Evolutionary conservation across 2,888 invertebrate species (phyloP).

Genomic region (Torymus texanus): DNA sequence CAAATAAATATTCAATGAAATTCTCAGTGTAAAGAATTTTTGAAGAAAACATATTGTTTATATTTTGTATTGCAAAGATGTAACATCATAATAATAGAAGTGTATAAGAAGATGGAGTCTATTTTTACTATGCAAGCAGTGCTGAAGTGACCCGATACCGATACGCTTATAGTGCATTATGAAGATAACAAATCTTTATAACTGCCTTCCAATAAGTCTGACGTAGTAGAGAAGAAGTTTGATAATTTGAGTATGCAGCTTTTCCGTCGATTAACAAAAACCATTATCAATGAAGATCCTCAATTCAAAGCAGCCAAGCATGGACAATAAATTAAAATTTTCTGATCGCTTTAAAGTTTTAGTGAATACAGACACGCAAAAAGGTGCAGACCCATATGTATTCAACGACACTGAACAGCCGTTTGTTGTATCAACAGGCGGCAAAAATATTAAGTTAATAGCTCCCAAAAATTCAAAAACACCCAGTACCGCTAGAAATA

Average conservation of each 20-base stretch:
- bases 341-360: conserved; percentile 75
- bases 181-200: conserved; percentile 17
- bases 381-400: conserved; percentile 76
- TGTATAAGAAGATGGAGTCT: conserved; percentile 3
- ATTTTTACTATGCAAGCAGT: conserved; percentile 25
- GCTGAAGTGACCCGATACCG: conserved; percentile 12
- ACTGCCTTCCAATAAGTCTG: conserved; percentile 44
- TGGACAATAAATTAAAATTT: conserved; percentile 76
- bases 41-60: conserved; percentile 12
- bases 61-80: conserved; percentile 32
- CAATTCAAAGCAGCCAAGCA: conserved; percentile 67
- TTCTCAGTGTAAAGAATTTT: conserved; percentile 11
- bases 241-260: conserved; percentile 50
- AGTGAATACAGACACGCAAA: conserved; percentile 72
- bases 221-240: conserved; percentile 5
- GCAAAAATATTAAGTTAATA: conserved; percentile 65
- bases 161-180: conserved; percentile 3
- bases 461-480: conserved; percentile 66
- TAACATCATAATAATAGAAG: conserved; percentile 20
- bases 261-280: conserved; percentile 44
- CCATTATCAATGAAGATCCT: conserved; percentile 70
- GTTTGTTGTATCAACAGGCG: conserved; percentile 60
- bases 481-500: conserved; percentile 62
- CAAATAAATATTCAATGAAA: conserved; percentile 7
- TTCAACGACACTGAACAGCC: conserved; percentile 75